Evolutionary conservation across 92 coral and sea anemone species (phyloP).

Genomic region (Umimayanthus kanabou): DNA sequence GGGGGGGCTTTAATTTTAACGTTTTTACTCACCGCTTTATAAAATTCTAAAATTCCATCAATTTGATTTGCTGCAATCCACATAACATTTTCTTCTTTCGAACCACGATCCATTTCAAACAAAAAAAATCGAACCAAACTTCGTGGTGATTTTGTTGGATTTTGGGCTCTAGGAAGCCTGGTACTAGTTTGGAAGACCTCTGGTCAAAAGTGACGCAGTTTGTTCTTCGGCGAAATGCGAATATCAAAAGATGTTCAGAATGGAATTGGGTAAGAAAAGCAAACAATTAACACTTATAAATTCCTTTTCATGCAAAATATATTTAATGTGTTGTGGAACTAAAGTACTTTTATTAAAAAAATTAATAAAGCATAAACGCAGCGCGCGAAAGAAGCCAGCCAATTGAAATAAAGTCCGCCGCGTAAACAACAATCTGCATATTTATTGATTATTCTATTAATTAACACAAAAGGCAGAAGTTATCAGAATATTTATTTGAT

Average conservation of each 20-base stretch:
- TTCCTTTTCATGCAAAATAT: background rate
- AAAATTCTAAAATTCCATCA: constrained; percentile 73
- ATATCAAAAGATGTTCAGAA: background rate
- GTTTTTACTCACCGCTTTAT: constrained; percentile 77
- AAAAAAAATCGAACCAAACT: background rate
- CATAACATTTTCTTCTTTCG: constrained; percentile 24
- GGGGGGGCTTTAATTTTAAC: too few species aligned
- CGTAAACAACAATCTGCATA: background rate
- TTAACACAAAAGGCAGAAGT: background rate
- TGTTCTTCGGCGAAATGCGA: background rate
- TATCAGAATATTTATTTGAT: background rate
- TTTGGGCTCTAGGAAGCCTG: background rate
- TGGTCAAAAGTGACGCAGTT: constrained; percentile 18
- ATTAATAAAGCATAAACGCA: background rate
- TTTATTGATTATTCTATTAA: background rate
- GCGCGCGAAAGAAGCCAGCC: background rate
- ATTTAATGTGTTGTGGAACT: background rate
- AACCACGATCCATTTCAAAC: background rate
- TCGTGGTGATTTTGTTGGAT: background rate
- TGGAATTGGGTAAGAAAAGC: background rate
- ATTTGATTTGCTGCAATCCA: constrained; percentile 84
- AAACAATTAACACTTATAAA: too few species aligned
- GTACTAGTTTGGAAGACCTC: constrained; percentile 21
- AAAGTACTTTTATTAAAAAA: too few species aligned
- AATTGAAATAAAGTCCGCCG: too few species aligned